These are phyloP conservation scores for Leptodactylus fallax DNA, from an alignment of 2,797 vertebrate genomes.

Conservation along the genomic window DNA sequence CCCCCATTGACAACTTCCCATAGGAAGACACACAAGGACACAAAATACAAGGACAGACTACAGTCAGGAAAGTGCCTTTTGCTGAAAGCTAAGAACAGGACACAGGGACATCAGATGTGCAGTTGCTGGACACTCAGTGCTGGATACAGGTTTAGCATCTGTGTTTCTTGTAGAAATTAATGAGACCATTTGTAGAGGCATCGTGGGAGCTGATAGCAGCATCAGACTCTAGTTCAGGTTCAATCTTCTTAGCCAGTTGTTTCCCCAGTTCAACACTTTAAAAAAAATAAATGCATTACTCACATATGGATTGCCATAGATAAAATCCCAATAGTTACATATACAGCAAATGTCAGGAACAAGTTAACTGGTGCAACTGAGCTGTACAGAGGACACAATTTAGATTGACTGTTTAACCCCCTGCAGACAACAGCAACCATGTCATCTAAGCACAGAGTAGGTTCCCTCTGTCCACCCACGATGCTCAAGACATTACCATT, in stretches of 20 bases:
- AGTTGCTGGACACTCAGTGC: background rate
- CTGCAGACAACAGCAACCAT: too few species aligned
- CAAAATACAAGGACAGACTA: constrained; percentile 43
- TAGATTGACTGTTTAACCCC: too few species aligned
- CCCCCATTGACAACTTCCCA: constrained; percentile 1
- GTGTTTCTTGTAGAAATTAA: constrained; percentile 94
- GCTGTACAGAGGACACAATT: too few species aligned
- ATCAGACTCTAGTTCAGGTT: constrained; percentile 88
- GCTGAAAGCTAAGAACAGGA: constrained; percentile 42
- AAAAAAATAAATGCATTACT: background rate
- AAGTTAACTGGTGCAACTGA: too few species aligned
- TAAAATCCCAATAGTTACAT: too few species aligned
- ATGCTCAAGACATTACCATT: too few species aligned
- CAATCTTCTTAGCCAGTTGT: constrained; percentile 95
- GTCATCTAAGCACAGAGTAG: too few species aligned
- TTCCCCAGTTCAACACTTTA: constrained; percentile 94
- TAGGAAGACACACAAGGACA: constrained; percentile 39
- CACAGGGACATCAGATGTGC: background rate
- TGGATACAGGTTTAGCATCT: constrained; percentile 75
- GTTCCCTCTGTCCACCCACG: too few species aligned
- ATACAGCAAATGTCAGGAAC: too few species aligned
- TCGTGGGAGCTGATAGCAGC: constrained; percentile 89
- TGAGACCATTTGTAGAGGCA: constrained; percentile 94
- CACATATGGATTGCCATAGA: too few species aligned
- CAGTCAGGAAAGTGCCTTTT: constrained; percentile 52